phyloP scores from a whole-genome alignment of 2,797 vertebrate species.

The Synaphobranchus kaupii region DNA sequence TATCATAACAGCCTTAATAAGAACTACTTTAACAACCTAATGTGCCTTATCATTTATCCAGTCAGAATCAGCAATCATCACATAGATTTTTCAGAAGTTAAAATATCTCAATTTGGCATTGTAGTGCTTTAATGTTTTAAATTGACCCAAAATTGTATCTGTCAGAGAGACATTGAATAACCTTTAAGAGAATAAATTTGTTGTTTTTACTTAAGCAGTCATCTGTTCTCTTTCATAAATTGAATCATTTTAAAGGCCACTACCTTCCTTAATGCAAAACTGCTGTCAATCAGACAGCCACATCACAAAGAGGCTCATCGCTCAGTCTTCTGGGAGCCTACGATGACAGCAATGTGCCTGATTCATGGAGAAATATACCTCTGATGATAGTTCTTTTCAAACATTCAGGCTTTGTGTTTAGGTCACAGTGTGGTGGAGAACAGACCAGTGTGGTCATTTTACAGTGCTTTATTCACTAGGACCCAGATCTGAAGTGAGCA shows the following conservation, averaged over 20 bases:
- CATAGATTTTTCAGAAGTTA: not conserved
- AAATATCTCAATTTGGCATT: not conserved
- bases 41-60: not conserved
- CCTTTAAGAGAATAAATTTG: not conserved
- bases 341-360: constrained; percentile 67
- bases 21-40: not conserved
- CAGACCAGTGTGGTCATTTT: not conserved
- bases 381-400: not conserved
- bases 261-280: not conserved
- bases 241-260: not conserved
- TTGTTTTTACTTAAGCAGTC: not conserved
- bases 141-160: not conserved
- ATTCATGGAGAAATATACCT: constrained; percentile 40
- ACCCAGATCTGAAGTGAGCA: not conserved
- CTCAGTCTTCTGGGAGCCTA: constrained; percentile 70
- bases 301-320: constrained; percentile 50
- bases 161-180: not conserved
- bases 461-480: not conserved
- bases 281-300: not conserved
- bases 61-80: not conserved
- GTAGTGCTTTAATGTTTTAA: not conserved
- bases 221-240: constrained; percentile 16
- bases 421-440: not conserved
- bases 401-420: not conserved
- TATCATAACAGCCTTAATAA: not conserved